Evolutionary conservation across 2,797 vertebrate genomes (phyloP).

Genomic region (Otolemur crassicaudatus): DNA sequence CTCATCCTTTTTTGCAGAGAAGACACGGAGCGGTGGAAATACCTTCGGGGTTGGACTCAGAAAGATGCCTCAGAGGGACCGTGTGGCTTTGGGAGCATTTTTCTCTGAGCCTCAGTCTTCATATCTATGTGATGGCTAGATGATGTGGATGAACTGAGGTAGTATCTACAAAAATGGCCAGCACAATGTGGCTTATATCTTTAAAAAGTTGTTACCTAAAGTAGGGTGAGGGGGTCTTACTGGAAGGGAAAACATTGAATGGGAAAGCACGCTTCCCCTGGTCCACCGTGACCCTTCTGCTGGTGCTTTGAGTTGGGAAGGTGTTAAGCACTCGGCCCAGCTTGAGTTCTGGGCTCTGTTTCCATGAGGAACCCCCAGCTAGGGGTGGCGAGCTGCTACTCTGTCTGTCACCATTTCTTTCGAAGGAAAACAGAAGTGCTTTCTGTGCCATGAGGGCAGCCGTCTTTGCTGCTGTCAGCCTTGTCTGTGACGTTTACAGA

Average conservation of each 20-base stretch:
- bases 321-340: background rate
- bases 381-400: fast-evolving
- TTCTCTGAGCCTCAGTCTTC: background rate
- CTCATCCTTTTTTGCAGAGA: background rate
- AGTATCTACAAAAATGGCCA: background rate
- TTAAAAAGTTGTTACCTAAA: background rate
- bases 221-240: background rate
- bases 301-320: background rate
- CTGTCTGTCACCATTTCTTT: background rate
- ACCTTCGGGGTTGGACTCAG: background rate
- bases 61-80: background rate
- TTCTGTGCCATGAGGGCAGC: background rate
- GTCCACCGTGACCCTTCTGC: fast-evolving
- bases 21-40: fast-evolving
- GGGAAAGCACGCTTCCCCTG: background rate
- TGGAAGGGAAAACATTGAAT: background rate
- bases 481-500: background rate
- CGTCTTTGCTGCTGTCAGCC: background rate
- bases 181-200: background rate
- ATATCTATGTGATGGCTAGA: background rate
- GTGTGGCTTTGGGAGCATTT: background rate
- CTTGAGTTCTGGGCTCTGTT: background rate
- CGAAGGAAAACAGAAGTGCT: background rate
- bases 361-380: background rate
- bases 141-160: background rate